Evolutionary conservation across 2,113 vertebrate species (phyloP).

Genomic region (Oenanthe oenanthe): DNA sequence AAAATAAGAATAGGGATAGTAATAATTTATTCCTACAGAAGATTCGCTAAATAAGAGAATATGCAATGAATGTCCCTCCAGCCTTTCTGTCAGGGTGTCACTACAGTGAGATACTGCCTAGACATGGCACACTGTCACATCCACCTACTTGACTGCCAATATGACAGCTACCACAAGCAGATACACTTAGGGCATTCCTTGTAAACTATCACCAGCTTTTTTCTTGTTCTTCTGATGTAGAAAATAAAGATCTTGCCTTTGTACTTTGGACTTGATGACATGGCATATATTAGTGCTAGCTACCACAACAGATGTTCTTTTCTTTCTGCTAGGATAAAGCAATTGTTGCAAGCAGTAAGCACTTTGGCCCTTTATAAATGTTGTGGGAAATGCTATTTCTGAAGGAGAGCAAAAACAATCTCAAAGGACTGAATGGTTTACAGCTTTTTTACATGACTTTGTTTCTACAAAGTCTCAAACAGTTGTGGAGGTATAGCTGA

Average conservation of each 20-base stretch:
- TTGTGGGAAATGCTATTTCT: not conserved
- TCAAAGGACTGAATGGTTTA: not conserved
- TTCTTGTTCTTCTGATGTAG: not conserved
- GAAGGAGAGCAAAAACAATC: not conserved
- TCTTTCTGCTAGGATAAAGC: not conserved
- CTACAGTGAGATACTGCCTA: not conserved
- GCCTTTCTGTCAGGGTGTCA: not conserved
- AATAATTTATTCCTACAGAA: not conserved
- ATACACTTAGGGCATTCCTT: not conserved
- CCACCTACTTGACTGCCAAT: not conserved
- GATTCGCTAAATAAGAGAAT: not conserved
- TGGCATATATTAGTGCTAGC: not conserved
- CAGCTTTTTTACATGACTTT: not conserved
- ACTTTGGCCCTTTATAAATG: not conserved
- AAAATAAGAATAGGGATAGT: not conserved
- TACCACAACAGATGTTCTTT: not conserved
- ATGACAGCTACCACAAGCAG: not conserved
- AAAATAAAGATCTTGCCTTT: not conserved
- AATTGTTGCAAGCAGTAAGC: not conserved
- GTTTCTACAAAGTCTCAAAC: not conserved
- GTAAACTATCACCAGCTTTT: not conserved
- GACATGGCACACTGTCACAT: not conserved
- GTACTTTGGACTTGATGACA: not conserved
- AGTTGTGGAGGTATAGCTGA: not conserved
- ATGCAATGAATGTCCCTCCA: not conserved